phyloP scores from a whole-genome alignment of 2,888 invertebrate species.

The Spodoptera exigua region DNA sequence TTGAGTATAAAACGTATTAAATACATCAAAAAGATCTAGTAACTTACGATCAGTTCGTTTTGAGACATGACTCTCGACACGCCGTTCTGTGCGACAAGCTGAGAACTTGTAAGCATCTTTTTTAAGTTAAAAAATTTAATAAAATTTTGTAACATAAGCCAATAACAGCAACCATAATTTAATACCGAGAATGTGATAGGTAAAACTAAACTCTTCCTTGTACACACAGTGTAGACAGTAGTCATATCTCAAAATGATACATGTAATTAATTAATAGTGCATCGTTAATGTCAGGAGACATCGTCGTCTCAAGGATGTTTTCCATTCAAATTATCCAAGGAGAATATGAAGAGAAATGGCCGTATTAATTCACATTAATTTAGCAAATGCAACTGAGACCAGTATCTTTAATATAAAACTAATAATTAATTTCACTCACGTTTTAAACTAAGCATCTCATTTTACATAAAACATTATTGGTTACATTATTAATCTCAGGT shows the following conservation, averaged over 20 bases:
- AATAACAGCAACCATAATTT: too few species aligned
- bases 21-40: constrained; percentile 85
- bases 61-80: constrained; percentile 69
- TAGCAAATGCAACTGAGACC: constrained; percentile 41
- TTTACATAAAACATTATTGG: constrained; percentile 3
- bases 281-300: constrained; percentile 55
- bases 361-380: constrained; percentile 3
- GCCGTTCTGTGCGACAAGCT: constrained; percentile 1
- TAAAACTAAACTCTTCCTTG: constrained; percentile 4
- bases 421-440: constrained; percentile 12
- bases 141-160: too few species aligned
- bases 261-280: constrained; percentile 67
- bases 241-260: constrained; percentile 77
- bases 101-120: too few species aligned
- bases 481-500: constrained; percentile 30
- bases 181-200: neutral
- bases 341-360: constrained; percentile 7
- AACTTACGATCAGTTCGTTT: constrained; percentile 70
- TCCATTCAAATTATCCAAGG: constrained; percentile 49
- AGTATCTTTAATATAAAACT: constrained; percentile 11
- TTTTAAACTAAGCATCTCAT: constrained; percentile 15
- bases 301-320: constrained; percentile 66
- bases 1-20: constrained; percentile 87
- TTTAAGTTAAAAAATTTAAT: too few species aligned
- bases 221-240: constrained; percentile 54